A percentile compares a stretch with the other conserved stretches of the same genome.
Evolutionary conservation across 1,140 invertebrate genomes (phyloP).

Genomic region (Augochlora pura): DNA sequence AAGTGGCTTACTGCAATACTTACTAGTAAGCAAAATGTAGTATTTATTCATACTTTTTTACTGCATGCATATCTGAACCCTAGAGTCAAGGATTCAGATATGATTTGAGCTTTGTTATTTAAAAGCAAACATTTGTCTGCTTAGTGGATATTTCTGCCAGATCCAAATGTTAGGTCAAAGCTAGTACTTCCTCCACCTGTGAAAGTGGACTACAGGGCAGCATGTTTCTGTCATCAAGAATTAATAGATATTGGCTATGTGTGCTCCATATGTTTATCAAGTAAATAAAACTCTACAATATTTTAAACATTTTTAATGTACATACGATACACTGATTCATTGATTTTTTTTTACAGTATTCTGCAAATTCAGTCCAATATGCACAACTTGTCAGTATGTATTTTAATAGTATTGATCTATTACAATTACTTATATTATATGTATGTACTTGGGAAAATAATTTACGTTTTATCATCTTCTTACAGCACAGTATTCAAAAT

Average conservation of each 20-base stretch:
- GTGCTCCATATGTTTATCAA: constrained; percentile 98
- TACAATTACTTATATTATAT: neutral
- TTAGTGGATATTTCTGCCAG: constrained; percentile 96
- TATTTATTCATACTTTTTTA: constrained; percentile 14
- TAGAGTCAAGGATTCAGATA: too few relatives aligned
- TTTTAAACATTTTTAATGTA: neutral
- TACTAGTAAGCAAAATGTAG: constrained; percentile 84
- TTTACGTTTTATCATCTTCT: constrained; percentile 72
- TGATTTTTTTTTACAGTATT: constrained; percentile 88
- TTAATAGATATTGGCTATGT: constrained; percentile 98
- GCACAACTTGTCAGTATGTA: constrained; percentile 97
- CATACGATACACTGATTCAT: constrained; percentile 12
- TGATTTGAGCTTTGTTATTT: neutral
- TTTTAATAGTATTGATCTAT: constrained; percentile 62
- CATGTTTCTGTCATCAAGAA: constrained; percentile 98
- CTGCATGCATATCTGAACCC: too few relatives aligned
- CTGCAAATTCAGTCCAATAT: constrained; percentile 98
- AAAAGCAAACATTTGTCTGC: constrained; percentile 61
- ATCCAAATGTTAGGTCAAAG: constrained; percentile 88
- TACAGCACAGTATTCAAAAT: constrained; percentile 92
- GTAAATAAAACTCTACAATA: constrained; percentile 81
- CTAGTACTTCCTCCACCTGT: constrained; percentile 93
- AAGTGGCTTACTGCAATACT: constrained; percentile 94
- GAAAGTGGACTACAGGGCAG: constrained; percentile 96
- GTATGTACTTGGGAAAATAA: neutral